Evolutionary conservation across 2,113 vertebrate genomes (phyloP).

Genomic region (Hydrochoerus hydrochaeris): DNA sequence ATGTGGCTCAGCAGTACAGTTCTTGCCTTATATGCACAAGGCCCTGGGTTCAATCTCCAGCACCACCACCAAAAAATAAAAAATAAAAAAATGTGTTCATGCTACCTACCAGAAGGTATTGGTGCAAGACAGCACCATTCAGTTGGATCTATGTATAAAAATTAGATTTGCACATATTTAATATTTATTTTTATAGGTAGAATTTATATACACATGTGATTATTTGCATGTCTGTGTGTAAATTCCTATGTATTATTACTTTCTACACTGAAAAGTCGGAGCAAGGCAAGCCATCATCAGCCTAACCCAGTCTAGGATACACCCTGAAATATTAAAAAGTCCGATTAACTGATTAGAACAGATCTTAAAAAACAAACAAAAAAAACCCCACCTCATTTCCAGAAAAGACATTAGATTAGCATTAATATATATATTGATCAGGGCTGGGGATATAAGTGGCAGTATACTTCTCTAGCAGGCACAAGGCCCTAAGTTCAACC

Average conservation of each 20-base stretch:
- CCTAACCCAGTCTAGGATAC: not conserved
- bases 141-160: not conserved
- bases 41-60: not conserved
- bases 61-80: not conserved
- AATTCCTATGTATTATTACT: not conserved
- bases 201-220: not conserved
- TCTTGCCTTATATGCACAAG: not conserved
- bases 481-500: too few species aligned
- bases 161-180: too few species aligned
- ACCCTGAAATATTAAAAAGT: not conserved
- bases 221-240: not conserved
- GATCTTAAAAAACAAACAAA: not conserved
- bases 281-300: not conserved
- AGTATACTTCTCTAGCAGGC: too few species aligned
- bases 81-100: not conserved
- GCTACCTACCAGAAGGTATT: not conserved
- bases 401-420: not conserved
- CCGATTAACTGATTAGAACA: not conserved
- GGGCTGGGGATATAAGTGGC: too few species aligned
- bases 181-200: not conserved
- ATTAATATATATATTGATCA: not conserved
- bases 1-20: not conserved
- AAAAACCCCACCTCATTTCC: not conserved
- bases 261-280: not conserved
- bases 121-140: not conserved